These are phyloP conservation scores for Drosophila ananassae DNA, from an alignment of 1,140 invertebrate species.

Conservation along the genomic window DNA sequence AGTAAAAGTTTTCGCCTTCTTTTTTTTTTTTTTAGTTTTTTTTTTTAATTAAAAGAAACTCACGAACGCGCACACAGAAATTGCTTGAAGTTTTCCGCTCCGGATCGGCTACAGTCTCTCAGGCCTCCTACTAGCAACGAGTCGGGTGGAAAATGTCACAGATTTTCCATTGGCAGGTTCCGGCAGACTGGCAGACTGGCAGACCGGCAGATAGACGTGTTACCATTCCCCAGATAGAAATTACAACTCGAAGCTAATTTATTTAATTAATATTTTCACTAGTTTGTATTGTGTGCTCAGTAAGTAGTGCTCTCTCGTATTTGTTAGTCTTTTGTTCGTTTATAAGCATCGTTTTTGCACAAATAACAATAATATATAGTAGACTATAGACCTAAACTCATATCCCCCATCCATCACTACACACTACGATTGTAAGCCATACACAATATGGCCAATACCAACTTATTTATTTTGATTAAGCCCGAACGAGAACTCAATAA, in stretches of 20 bases:
- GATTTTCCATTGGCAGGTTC: constrained; percentile 74
- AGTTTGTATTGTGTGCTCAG: constrained; percentile 56
- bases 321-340: constrained; percentile 38
- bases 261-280: constrained; percentile 82
- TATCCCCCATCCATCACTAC: neutral
- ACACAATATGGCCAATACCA: constrained; percentile 33
- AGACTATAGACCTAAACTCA: constrained; percentile 7
- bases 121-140: too few species aligned
- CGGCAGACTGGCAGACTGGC: constrained; percentile 38
- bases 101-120: constrained; percentile 7
- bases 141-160: constrained; percentile 71
- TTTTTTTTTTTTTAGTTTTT: constrained; percentile 54
- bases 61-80: constrained; percentile 57
- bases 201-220: constrained; percentile 52
- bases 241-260: constrained; percentile 74
- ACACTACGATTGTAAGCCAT: constrained; percentile 24
- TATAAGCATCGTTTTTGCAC: constrained; percentile 72
- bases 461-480: constrained; percentile 78
- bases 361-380: constrained; percentile 70
- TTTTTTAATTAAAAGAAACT: constrained; percentile 81
- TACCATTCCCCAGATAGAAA: constrained; percentile 78
- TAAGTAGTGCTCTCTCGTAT: constrained; percentile 31
- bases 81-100: constrained; percentile 64
- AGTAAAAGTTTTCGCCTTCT: constrained; percentile 80
- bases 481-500: constrained; percentile 76